Evolutionary conservation across 1,140 invertebrate species (phyloP).

Genomic region (Contarinia nasturtii): DNA sequence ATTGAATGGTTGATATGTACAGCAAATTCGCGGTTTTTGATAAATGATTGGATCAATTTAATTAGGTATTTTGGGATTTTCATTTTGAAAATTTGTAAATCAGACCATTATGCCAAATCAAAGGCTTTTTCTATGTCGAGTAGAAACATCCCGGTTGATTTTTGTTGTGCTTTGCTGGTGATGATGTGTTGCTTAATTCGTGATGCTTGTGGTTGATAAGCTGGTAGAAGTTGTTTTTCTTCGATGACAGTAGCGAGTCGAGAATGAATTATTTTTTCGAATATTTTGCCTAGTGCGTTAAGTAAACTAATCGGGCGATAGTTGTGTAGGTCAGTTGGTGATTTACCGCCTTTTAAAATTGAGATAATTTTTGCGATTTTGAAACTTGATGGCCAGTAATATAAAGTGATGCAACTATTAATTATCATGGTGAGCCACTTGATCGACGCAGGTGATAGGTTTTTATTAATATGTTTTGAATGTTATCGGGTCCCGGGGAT

Average conservation of each 20-base stretch:
- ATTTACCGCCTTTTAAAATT: constrained; percentile 23
- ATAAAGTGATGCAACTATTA: constrained; percentile 4
- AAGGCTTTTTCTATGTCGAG: constrained; percentile 19
- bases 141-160: constrained; percentile 9
- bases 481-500: background rate
- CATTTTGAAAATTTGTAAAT: constrained; percentile 11
- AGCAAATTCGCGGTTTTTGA: constrained; percentile 7
- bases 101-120: constrained; percentile 17
- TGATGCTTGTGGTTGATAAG: constrained; percentile 19
- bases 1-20: constrained; percentile 5
- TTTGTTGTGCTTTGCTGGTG: constrained; percentile 8
- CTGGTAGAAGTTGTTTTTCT: constrained; percentile 9
- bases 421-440: background rate
- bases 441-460: background rate
- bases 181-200: constrained; percentile 16
- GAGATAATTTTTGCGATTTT: constrained; percentile 19
- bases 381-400: constrained; percentile 16
- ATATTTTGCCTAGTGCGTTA: constrained; percentile 14
- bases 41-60: constrained; percentile 5
- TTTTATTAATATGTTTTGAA: background rate
- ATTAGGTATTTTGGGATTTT: constrained; percentile 8
- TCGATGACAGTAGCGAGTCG: constrained; percentile 5
- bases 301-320: constrained; percentile 20
- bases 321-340: constrained; percentile 6
- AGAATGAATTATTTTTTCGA: constrained; percentile 13